Percentiles rank a stretch among this genome's conserved stretches.
Conservation (phyloP, 2,113 vertebrate species). For the Rhinoderma darwinii region DNA sequence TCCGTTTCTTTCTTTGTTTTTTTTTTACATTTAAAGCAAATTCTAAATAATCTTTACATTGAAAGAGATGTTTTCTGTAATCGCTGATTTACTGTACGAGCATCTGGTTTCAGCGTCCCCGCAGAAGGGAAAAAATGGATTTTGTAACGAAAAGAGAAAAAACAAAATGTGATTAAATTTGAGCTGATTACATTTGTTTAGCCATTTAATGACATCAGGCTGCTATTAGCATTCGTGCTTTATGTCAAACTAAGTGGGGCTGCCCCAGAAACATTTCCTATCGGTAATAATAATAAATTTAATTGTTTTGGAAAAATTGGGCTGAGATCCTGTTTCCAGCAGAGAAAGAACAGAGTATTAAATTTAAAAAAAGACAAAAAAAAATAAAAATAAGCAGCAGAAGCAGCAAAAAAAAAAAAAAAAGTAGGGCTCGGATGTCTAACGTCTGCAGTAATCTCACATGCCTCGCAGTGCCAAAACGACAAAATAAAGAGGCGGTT, state of each 20-base stretch:
- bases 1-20: neutral
- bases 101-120: constrained; percentile 17
- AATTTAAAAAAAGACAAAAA: neutral
- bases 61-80: neutral
- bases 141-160: constrained; percentile 2
- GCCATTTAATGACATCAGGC: constrained; percentile 42
- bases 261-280: constrained; percentile 37
- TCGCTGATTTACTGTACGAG: constrained; percentile 2
- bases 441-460: neutral
- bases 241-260: constrained; percentile 27
- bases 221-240: constrained; percentile 33
- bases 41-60: neutral
- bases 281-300: constrained; percentile 46
- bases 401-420: neutral
- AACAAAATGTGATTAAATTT: constrained; percentile 18
- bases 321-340: constrained; percentile 2
- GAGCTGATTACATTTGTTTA: constrained; percentile 46
- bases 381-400: neutral
- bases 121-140: neutral
- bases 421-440: neutral
- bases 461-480: constrained; percentile 12
- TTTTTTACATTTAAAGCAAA: neutral
- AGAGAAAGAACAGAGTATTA: neutral
- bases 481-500: constrained; percentile 62
- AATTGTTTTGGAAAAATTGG: constrained; percentile 38